These are phyloP conservation scores for Zoanthus solanderi DNA, from an alignment of 92 coral and sea anemone species.

Conservation along the genomic window DNA sequence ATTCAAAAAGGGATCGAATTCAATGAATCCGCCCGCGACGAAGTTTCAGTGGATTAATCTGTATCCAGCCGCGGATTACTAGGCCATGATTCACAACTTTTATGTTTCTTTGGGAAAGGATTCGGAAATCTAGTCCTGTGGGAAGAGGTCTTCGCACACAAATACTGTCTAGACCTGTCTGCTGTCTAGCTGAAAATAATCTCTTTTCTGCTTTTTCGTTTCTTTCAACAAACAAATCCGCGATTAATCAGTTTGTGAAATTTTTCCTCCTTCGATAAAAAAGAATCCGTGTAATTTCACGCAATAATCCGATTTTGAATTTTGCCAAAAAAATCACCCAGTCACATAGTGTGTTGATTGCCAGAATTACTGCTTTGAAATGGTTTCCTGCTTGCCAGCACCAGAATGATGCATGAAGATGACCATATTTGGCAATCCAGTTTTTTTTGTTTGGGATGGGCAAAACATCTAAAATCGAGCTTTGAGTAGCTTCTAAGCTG, in stretches of 20 bases:
- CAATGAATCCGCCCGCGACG: background rate
- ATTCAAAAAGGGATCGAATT: background rate
- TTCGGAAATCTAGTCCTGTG: background rate
- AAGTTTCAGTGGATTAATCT: background rate
- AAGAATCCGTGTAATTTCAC: background rate
- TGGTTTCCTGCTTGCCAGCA: background rate
- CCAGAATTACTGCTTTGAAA: background rate
- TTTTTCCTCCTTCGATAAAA: background rate
- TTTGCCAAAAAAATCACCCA: background rate
- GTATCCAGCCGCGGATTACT: background rate
- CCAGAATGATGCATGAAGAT: background rate
- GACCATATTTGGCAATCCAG: background rate
- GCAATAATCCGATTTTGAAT: too few species aligned
- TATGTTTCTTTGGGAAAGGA: too few species aligned
- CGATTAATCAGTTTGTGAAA: background rate
- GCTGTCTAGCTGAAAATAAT: constrained; percentile 3
- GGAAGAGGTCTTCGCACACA: background rate
- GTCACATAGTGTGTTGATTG: background rate
- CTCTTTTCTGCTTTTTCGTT: background rate
- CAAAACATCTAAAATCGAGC: background rate
- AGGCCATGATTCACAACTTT: background rate
- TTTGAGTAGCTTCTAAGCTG: background rate
- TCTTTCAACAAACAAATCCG: background rate
- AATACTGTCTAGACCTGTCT: constrained; percentile 3
- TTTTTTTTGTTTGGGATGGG: background rate